These are phyloP conservation scores for Chrysaora quinquecirrha DNA, from an alignment of 30 jellyfish, hydroid and myxozoan genomes.

Conservation along the genomic window DNA sequence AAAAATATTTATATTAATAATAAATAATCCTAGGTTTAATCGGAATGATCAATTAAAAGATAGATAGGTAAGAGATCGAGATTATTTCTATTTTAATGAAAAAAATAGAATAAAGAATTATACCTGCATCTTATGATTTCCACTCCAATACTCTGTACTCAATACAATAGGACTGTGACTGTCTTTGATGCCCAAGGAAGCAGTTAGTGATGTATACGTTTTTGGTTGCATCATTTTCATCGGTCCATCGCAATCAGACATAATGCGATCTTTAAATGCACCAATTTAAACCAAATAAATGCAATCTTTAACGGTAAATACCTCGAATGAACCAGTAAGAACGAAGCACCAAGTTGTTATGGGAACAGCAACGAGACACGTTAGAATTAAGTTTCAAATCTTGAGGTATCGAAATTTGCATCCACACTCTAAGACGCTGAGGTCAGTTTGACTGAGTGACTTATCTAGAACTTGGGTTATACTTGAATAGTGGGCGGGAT, in stretches of 20 bases:
- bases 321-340: background rate
- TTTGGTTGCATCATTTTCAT: slow-evolving; percentile 67
- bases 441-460: background rate
- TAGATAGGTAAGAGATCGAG: too few species aligned
- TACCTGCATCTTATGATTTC: slow-evolving; percentile 52
- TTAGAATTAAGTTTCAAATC: background rate
- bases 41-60: too few species aligned
- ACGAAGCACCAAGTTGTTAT: background rate
- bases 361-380: background rate
- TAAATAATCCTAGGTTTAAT: too few species aligned
- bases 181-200: slow-evolving; percentile 19
- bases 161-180: slow-evolving; percentile 8
- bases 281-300: background rate
- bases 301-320: background rate
- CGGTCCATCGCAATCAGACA: slow-evolving; percentile 57
- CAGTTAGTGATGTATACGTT: slow-evolving; percentile 39
- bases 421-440: too few species aligned
- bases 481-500: background rate
- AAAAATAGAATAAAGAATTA: too few species aligned
- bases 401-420: background rate
- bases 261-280: slow-evolving; percentile 3
- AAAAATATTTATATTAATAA: too few species aligned
- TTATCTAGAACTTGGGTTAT: background rate
- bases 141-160: slow-evolving; percentile 46
- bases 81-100: too few species aligned